These are phyloP conservation scores for Notospermus geniculatus DNA, from an alignment of 1,140 invertebrate genomes.

Conservation along the genomic window DNA sequence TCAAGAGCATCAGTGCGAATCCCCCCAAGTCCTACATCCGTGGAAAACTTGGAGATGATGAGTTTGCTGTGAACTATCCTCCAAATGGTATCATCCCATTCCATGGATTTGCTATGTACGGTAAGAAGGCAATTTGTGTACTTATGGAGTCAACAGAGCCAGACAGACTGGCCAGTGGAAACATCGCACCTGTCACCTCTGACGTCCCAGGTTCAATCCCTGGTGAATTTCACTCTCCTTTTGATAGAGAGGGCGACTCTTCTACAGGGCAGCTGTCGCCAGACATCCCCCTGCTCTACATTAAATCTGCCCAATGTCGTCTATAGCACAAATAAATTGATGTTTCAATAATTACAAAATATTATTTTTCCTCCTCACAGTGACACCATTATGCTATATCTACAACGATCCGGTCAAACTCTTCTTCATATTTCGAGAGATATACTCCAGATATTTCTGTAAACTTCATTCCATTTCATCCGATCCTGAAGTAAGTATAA, in stretches of 20 bases:
- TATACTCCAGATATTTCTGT: conserved; percentile 90
- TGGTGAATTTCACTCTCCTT: no score
- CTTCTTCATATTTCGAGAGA: conserved; percentile 86
- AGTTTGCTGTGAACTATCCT: conserved; percentile 72
- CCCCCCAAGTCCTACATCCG: conserved; percentile 54
- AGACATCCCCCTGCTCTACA: no score
- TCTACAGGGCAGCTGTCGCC: no score
- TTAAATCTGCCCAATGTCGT: no score
- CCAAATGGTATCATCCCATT: conserved; percentile 94
- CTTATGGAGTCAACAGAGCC: no score
- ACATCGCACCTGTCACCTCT: no score
- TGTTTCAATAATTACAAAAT: no score
- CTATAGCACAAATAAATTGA: no score
- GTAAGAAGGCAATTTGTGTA: conserved; percentile 66
- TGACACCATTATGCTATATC: conserved; percentile 90
- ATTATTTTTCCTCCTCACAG: conserved; percentile 58
- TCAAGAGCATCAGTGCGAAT: conserved; percentile 50
- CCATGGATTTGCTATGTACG: conserved; percentile 96
- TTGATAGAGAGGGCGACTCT: no score
- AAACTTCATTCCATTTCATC: conserved; percentile 86
- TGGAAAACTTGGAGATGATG: conserved; percentile 49
- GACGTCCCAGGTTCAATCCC: no score
- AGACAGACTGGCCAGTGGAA: no score
- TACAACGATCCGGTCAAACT: conserved; percentile 83
- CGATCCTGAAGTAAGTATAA: conserved; percentile 74